These are phyloP conservation scores for Drosophila pegasa DNA, from an alignment of 2,888 invertebrate species.

Conservation along the genomic window DNA sequence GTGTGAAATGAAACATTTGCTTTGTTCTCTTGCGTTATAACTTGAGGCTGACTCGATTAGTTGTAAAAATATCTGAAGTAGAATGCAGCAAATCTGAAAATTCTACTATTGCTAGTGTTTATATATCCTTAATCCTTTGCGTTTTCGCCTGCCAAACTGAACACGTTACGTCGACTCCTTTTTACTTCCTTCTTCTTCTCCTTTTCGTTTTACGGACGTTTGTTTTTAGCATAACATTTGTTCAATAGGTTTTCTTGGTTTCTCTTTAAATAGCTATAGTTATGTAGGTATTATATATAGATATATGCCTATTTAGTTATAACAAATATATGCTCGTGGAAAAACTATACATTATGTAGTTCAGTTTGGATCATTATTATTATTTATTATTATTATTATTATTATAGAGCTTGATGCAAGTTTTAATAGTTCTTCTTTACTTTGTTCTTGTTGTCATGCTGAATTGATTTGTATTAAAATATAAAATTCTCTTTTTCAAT, in stretches of 20 bases:
- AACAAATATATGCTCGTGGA: slow-evolving; percentile 63
- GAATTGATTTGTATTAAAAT: slow-evolving; percentile 66
- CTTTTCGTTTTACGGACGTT: slow-evolving; percentile 36
- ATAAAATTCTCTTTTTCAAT: slow-evolving; percentile 58
- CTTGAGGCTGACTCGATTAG: slow-evolving; percentile 32
- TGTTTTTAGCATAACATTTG: slow-evolving; percentile 40
- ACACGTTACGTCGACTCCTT: neutral
- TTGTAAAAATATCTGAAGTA: slow-evolving; percentile 34
- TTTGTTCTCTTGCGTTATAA: slow-evolving; percentile 34
- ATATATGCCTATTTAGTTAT: slow-evolving; percentile 49
- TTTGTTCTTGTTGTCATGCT: slow-evolving; percentile 62
- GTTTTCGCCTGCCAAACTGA: slow-evolving; percentile 3
- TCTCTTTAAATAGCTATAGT: slow-evolving; percentile 43
- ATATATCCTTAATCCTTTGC: slow-evolving; percentile 5
- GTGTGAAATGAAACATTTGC: slow-evolving; percentile 45
- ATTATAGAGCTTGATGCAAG: slow-evolving; percentile 54
- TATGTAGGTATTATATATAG: slow-evolving; percentile 26
- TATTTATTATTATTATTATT: slow-evolving; percentile 34
- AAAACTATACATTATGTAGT: slow-evolving; percentile 68
- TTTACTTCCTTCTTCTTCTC: neutral
- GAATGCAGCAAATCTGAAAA: slow-evolving; percentile 22
- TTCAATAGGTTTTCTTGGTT: slow-evolving; percentile 32
- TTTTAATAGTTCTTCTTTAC: slow-evolving; percentile 41
- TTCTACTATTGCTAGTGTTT: slow-evolving; percentile 6
- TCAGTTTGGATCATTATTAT: slow-evolving; percentile 34